These are phyloP conservation scores for Theocolax elegans DNA, from an alignment of 1,140 invertebrate species.

Conservation along the genomic window DNA sequence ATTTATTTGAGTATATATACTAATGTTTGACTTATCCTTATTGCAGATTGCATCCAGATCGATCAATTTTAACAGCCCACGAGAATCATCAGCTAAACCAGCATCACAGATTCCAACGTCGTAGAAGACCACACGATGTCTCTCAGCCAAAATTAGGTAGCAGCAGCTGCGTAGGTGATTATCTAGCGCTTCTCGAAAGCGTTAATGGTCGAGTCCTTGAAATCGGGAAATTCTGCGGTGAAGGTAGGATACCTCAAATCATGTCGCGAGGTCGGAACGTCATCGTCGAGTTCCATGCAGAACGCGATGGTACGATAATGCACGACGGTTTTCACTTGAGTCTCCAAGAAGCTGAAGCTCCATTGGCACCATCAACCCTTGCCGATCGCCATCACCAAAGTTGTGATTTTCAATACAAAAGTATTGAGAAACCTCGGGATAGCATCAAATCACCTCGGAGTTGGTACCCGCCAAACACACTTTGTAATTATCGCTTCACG, in stretches of 20 bases:
- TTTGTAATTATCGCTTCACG: constrained; percentile 57
- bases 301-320: constrained; percentile 57
- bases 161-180: constrained; percentile 53
- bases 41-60: not conserved
- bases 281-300: constrained; percentile 55
- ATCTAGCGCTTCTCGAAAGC: constrained; percentile 54
- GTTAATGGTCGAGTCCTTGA: constrained; percentile 54
- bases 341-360: constrained; percentile 53
- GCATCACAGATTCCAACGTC: constrained; percentile 41
- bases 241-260: constrained; percentile 56
- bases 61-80: not conserved
- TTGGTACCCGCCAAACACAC: constrained; percentile 58
- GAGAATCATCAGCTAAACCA: not conserved
- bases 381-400: constrained; percentile 28
- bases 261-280: constrained; percentile 54
- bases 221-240: constrained; percentile 57
- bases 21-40: no score
- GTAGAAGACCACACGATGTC: constrained; percentile 40
- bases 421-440: constrained; percentile 47
- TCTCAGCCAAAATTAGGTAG: constrained; percentile 31
- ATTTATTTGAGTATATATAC: no score
- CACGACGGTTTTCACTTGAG: constrained; percentile 59
- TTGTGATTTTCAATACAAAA: constrained; percentile 55
- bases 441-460: constrained; percentile 50
- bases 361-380: not conserved